Evolutionary conservation across 2,888 invertebrate species (phyloP).

Genomic region (Linyphia triangularis): DNA sequence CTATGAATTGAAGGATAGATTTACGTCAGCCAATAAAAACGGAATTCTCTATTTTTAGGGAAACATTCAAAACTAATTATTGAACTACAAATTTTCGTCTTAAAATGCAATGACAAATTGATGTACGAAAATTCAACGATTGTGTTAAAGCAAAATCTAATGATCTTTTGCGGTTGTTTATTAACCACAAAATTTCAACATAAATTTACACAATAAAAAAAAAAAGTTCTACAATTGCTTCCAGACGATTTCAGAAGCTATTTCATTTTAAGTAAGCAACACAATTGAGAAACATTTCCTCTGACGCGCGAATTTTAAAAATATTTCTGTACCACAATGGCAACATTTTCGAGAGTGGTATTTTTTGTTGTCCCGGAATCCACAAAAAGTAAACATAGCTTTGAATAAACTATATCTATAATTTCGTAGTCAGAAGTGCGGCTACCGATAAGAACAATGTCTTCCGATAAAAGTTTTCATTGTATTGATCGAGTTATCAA

Average conservation of each 20-base stretch:
- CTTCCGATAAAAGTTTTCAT: constrained; percentile 57
- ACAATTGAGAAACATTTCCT: not conserved
- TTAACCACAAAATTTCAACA: not conserved
- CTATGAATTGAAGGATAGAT: too few relatives aligned
- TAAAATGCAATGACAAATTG: not conserved
- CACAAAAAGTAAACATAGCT: constrained; percentile 31
- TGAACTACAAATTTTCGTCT: too few relatives aligned
- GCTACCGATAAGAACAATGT: constrained; percentile 43
- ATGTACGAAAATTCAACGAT: not conserved
- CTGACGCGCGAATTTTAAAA: not conserved
- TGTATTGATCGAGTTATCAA: constrained; percentile 60
- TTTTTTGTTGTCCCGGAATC: constrained; percentile 8
- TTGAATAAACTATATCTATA: constrained; percentile 27
- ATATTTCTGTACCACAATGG: not conserved
- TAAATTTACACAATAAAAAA: not conserved
- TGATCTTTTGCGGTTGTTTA: not conserved
- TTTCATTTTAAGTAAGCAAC: not conserved
- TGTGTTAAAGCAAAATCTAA: not conserved
- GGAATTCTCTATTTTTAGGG: too few relatives aligned
- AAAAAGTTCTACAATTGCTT: not conserved
- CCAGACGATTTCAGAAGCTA: not conserved
- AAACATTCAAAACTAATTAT: too few relatives aligned
- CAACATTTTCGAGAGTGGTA: constrained; percentile 9
- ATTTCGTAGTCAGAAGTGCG: constrained; percentile 18
- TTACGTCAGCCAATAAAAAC: too few relatives aligned